Evolutionary conservation across 2,113 vertebrate species (phyloP).

Genomic region (Plecturocebus donacophilus): DNA sequence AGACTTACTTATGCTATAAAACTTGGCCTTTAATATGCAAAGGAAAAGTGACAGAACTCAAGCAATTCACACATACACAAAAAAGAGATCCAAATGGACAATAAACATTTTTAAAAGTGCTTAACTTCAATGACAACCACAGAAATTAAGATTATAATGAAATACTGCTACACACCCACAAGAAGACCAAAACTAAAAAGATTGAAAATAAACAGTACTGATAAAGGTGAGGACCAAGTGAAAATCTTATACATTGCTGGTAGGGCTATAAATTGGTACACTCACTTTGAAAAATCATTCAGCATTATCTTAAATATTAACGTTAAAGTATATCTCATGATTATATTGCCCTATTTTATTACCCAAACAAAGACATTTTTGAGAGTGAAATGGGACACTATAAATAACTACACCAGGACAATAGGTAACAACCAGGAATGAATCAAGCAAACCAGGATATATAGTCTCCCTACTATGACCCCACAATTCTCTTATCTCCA

Average conservation of each 20-base stretch:
- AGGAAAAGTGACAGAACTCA: neutral
- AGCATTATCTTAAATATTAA: slow-evolving; percentile 21
- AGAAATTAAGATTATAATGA: neutral
- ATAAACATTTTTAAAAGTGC: neutral
- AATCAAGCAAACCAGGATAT: neutral
- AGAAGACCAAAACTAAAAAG: neutral
- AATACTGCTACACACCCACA: neutral
- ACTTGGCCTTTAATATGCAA: neutral
- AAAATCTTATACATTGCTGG: neutral
- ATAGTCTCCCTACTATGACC: neutral
- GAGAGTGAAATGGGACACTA: neutral
- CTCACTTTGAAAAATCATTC: neutral
- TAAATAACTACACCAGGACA: slow-evolving; percentile 12
- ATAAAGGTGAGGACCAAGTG: neutral
- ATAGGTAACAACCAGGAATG: neutral
- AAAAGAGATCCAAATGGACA: neutral
- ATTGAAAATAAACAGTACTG: neutral
- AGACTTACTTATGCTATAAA: neutral
- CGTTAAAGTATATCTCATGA: neutral
- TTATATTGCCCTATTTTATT: neutral
- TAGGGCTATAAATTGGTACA: neutral
- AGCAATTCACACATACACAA: neutral
- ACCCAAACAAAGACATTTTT: neutral
- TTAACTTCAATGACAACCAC: neutral
- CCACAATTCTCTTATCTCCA: neutral